Conservation (phyloP, 2,888 invertebrate species). For the Corbicula japonica region DNA sequence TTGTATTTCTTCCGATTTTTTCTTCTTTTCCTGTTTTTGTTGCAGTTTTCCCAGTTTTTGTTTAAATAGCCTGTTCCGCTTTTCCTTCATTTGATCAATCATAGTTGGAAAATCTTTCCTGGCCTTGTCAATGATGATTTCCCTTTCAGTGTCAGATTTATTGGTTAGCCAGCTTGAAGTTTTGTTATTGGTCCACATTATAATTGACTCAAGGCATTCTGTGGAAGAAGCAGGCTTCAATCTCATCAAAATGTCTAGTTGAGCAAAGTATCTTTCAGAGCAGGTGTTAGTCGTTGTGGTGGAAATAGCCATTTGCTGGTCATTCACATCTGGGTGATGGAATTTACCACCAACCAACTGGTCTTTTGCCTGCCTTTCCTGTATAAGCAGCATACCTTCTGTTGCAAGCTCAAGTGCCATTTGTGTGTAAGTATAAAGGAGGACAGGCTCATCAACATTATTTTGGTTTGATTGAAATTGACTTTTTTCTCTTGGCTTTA, state of each 20-base stretch:
- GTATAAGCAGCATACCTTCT: not conserved
- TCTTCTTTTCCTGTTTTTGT: not conserved
- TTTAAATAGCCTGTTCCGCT: not conserved
- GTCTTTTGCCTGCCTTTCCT: not conserved
- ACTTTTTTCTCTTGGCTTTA: too few relatives aligned
- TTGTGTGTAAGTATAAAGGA: not conserved
- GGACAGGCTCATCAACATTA: too few relatives aligned
- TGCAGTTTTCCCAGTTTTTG: not conserved
- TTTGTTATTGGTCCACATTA: not conserved
- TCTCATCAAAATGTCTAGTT: not conserved
- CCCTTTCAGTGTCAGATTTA: not conserved
- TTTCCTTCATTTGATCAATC: not conserved
- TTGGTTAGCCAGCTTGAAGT: not conserved
- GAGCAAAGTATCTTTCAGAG: not conserved
- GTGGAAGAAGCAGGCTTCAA: not conserved
- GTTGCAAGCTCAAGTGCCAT: too few relatives aligned
- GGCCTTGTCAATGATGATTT: not conserved
- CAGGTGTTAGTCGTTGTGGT: not conserved
- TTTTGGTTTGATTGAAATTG: too few relatives aligned
- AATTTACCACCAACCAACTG: not conserved
- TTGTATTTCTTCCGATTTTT: not conserved
- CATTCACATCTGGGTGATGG: not conserved
- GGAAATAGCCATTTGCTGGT: not conserved
- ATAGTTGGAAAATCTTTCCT: slow-evolving; percentile 1
- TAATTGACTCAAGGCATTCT: not conserved